A percentile compares a stretch with the other conserved stretches of the same genome.
Conservation (phyloP, 2,113 vertebrate genomes). For the Pycnonotus jocosus region DNA sequence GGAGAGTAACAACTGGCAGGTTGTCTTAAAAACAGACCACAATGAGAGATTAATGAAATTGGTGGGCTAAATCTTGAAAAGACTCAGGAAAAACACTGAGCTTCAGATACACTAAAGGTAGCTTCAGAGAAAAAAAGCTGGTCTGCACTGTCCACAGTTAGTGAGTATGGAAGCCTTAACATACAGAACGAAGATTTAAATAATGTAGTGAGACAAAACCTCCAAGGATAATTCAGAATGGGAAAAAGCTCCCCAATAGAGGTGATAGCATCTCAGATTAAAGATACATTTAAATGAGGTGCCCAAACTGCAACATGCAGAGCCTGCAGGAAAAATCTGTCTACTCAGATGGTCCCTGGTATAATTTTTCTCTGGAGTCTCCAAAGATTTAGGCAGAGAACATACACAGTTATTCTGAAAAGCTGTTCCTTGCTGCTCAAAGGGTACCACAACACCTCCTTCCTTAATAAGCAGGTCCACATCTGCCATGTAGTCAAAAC, state of each 20-base stretch:
- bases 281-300: neutral
- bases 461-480: neutral
- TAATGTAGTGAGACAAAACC: neutral
- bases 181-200: neutral
- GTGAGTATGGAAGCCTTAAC: neutral
- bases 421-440: neutral
- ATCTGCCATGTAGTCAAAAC: neutral
- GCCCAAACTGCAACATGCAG: neutral
- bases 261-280: neutral
- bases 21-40: neutral
- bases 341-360: neutral
- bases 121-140: neutral
- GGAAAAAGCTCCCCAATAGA: neutral
- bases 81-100: neutral
- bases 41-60: neutral
- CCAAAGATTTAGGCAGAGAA: neutral
- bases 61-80: neutral
- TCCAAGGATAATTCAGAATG: neutral
- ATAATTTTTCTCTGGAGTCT: neutral
- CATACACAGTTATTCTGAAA: neutral
- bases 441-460: neutral
- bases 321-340: neutral
- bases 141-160: neutral
- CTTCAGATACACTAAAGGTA: neutral
- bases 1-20: neutral